Evolutionary conservation across 2,113 vertebrate genomes (phyloP), one percentile per base, ranked within the genome.

Genomic region (Collichthys lucidus): DNA sequence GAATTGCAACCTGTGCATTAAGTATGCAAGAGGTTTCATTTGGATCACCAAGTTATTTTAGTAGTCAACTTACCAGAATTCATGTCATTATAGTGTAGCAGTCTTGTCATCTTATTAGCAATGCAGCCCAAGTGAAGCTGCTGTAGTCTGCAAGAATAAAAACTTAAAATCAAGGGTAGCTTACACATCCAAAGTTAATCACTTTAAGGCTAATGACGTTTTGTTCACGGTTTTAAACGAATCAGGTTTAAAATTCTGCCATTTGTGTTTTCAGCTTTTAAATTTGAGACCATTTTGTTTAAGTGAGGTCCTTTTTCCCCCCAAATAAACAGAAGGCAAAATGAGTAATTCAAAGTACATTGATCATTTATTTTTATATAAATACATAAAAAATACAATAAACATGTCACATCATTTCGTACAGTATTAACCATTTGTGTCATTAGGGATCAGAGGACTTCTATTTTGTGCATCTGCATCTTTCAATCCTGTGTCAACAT

Each of bases 341-440:
- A 14, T 24, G 0, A 52, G 9, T 14, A 47, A 46, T n/a, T 76
- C 42, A 60, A 79, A 81, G 60, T 73, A 81, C 66, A 92, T 29
- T 57, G 15, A 84, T 82, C 74, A 88, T 90, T 95, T 95, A 94
- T 94, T 89, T 77, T 86, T 60, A 76, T 89, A 95, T 93, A 95
- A 94, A 95, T 94, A 94, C 86, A 93, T 89, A 93, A 85, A 94
- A 94, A 92, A 85, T 56, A 90, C 76, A 82, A 72, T 93, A 93
- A 86, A 93, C 74, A 92, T 77, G 55, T 88, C 62, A 83, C 73
- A 83, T 76, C 5, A 84, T 90, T 88, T 88, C 64, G 66, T 79
- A 79, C 63, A 88, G 70, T 80, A 91, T 76, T 90, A 78, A 82
- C 56, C 56, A 74, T 35, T 40, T 31, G 47, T 75, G 62, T 67